Base-by-base conservation (phyloP, 1,140 invertebrate genomes). In the Heliothis subflexa region DNA sequence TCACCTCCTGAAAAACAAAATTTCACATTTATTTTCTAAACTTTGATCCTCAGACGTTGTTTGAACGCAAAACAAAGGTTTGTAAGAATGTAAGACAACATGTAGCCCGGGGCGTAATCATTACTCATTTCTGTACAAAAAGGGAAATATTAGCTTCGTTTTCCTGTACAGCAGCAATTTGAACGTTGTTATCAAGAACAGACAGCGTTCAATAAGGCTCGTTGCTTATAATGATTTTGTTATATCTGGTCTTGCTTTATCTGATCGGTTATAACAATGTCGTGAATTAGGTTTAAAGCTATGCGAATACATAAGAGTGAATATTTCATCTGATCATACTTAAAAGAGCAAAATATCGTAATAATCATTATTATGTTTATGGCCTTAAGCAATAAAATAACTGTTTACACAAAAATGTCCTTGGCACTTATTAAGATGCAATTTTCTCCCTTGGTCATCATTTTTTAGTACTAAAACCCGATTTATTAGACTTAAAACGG, bases 1-100 rank as follows among this genome's bases (percentile, higher is more conserved):
- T 97, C 9, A 98, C 96, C 87, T 97, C 97, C 96, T 97, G 90
- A 57, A 95, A 94, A 84, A 87, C 25, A 78, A 83, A 83, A 80
- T 14, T 25, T 68, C 18, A 64, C 54, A 11, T 83, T 79, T 70
- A 79, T 78, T 77, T 81, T 71, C 62, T 78, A 25, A 50, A 74
- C 57, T 82, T 80, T 78, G 68, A 82, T 72, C 40, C 59, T 40
- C 25, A 78, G 33, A 40, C 33, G 18, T 18, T 64, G 78, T 12
- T 71, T 47, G 47, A 55, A 55, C 10, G 18, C 68, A 72, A 82
- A 85, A 76, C 81, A 84, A 84, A 78, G 61, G 57, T 73, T 72
- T 50, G 52, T 59, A 70, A 79, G 75, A 79, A 85, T 81, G 72
- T 72, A 81, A 80, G 52, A 81, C 64, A 83, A 83, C 79, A 80